Evolutionary conservation across 2,888 invertebrate species (phyloP).

Genomic region (Euphydryas editha): DNA sequence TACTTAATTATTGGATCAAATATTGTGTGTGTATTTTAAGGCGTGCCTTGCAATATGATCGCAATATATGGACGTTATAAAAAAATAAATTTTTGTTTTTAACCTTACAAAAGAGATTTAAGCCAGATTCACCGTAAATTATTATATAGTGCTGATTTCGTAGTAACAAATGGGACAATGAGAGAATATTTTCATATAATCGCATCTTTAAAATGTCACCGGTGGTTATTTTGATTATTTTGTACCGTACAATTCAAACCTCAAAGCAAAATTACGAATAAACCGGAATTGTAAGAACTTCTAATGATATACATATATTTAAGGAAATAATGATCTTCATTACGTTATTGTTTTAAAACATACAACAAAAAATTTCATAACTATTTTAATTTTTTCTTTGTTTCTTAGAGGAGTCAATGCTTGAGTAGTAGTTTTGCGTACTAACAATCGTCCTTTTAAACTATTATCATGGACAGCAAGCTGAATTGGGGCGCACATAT

Average conservation of each 20-base stretch:
- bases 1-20: constrained; percentile 43
- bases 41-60: neutral
- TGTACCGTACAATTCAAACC: neutral
- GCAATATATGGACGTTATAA: too few species aligned
- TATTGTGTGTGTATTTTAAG: constrained; percentile 15
- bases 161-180: neutral
- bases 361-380: too few species aligned
- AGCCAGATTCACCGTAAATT: neutral
- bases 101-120: neutral
- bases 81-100: constrained; percentile 15
- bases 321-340: neutral
- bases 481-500: too few species aligned
- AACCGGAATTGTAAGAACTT: neutral
- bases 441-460: too few species aligned
- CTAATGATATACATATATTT: neutral
- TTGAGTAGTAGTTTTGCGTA: too few species aligned
- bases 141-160: neutral
- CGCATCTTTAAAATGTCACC: neutral
- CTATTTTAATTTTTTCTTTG: too few species aligned
- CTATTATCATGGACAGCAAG: too few species aligned
- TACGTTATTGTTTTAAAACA: neutral
- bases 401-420: too few species aligned
- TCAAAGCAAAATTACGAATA: constrained; percentile 8
- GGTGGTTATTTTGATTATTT: constrained; percentile 7
- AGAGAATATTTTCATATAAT: constrained; percentile 10